Evolutionary conservation across 1,140 invertebrate genomes (phyloP).

Genomic region (Druon quercuslanigerum): DNA sequence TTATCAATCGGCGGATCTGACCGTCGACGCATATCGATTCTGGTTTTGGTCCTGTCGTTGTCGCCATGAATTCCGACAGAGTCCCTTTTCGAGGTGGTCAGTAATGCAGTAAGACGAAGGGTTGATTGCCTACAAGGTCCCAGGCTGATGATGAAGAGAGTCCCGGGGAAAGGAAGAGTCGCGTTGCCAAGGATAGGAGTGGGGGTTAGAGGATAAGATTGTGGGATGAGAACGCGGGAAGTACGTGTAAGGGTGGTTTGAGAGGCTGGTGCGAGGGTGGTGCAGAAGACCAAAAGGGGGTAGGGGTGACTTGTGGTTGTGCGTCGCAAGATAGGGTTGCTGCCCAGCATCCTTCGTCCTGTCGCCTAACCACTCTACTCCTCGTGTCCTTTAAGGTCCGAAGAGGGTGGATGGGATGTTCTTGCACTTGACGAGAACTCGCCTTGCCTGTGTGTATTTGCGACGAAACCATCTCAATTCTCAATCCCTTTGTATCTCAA

Average conservation of each 20-base stretch:
- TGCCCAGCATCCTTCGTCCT: constrained; percentile 61
- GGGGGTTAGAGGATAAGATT: constrained; percentile 50
- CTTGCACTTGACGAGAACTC: constrained; percentile 67
- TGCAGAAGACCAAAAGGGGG: constrained; percentile 46
- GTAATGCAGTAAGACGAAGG: constrained; percentile 74
- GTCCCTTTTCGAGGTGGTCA: constrained; percentile 62
- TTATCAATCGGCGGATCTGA: constrained; percentile 17
- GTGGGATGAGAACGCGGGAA: constrained; percentile 59
- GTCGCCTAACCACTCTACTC: constrained; percentile 60
- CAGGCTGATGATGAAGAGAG: constrained; percentile 47
- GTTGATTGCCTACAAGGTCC: constrained; percentile 73
- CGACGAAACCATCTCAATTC: constrained; percentile 23
- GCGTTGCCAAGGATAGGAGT: constrained; percentile 43
- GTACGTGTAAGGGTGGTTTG: constrained; percentile 58
- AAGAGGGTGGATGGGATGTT: constrained; percentile 64
- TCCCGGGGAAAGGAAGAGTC: constrained; percentile 43
- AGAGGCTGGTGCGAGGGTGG: constrained; percentile 51
- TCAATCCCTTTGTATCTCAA: not conserved
- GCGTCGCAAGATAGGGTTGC: constrained; percentile 71
- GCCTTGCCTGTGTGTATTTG: constrained; percentile 52
- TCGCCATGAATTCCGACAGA: constrained; percentile 30
- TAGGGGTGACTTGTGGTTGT: constrained; percentile 73
- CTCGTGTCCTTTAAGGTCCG: constrained; percentile 67
- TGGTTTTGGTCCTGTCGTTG: constrained; percentile 18
- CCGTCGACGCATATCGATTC: constrained; percentile 7